Evolutionary conservation across 2,113 vertebrate species (phyloP).

Genomic region (Pseudopipra pipra): DNA sequence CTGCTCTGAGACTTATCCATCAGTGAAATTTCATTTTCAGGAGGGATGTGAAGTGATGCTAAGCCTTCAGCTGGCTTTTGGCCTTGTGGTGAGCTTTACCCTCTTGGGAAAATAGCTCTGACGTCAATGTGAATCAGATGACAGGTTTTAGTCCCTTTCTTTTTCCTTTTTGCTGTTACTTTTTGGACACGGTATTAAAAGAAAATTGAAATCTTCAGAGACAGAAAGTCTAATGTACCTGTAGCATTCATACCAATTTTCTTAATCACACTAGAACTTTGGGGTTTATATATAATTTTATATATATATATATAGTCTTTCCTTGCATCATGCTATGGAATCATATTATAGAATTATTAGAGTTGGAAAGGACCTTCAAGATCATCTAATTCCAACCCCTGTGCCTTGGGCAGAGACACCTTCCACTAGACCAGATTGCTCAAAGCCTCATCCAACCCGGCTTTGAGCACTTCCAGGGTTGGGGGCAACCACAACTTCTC

Average conservation of each 20-base stretch:
- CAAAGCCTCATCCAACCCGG: accelerated
- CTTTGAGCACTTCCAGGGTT: background rate
- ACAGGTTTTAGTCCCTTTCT: background rate
- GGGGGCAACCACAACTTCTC: background rate
- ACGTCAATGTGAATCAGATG: background rate
- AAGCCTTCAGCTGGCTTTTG: slow-evolving; percentile 21
- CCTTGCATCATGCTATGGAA: background rate
- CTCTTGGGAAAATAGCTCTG: background rate
- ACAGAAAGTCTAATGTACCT: background rate
- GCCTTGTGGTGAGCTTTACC: background rate
- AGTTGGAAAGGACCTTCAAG: background rate
- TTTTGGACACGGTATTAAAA: background rate
- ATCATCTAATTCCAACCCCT: background rate
- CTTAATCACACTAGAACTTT: background rate
- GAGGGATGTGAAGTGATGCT: slow-evolving; percentile 29
- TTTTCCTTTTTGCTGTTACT: background rate
- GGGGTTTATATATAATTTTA: background rate
- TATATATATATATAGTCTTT: background rate
- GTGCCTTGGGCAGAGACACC: background rate
- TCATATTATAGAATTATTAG: background rate
- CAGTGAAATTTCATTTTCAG: slow-evolving; percentile 31
- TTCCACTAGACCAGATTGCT: background rate
- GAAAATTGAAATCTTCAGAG: background rate
- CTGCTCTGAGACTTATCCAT: background rate
- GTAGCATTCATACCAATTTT: background rate